phyloP scores from a whole-genome alignment of 2,797 vertebrate genomes.

The Hemibagrus guttatus region DNA sequence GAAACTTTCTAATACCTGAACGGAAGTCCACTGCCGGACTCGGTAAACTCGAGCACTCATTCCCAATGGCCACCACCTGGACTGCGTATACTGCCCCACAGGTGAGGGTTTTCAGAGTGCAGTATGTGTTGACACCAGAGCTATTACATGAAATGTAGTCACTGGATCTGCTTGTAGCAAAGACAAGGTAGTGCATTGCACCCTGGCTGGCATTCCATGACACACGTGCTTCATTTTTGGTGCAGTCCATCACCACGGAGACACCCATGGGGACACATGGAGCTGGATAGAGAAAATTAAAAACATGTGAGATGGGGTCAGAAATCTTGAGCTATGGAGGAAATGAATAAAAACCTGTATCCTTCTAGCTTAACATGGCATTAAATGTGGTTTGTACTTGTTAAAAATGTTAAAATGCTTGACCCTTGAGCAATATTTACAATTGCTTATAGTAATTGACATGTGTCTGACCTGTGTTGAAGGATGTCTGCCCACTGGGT shows the following conservation, averaged over 20 bases:
- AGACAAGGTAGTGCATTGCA: slow-evolving; percentile 66
- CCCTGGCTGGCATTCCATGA: slow-evolving; percentile 72
- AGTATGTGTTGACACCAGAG: slow-evolving; percentile 33
- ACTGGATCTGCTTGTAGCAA: slow-evolving; percentile 54
- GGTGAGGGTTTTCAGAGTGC: slow-evolving; percentile 66
- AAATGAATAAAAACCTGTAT: not conserved
- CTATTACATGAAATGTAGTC: slow-evolving; percentile 59
- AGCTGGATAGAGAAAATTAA: slow-evolving; percentile 59
- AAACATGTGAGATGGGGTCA: not conserved
- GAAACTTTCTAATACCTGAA: slow-evolving; percentile 67
- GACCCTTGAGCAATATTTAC: not conserved
- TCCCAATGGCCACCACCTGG: slow-evolving; percentile 68
- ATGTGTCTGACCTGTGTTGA: slow-evolving; percentile 71
- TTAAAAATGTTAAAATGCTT: not conserved
- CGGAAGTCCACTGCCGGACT: slow-evolving; percentile 60
- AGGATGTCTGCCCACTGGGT: slow-evolving; percentile 57
- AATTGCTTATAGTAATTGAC: not conserved
- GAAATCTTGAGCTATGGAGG: not conserved
- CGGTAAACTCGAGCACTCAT: slow-evolving; percentile 72
- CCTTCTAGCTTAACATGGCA: not conserved
- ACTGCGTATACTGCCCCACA: slow-evolving; percentile 71
- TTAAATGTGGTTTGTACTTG: not conserved
- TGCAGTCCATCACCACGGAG: slow-evolving; percentile 63
- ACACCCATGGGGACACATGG: slow-evolving; percentile 75
- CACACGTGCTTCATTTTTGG: slow-evolving; percentile 63